Evolutionary conservation across 1,140 invertebrate species (phyloP), one percentile per base, ranked within the genome.

Genomic region (Drosophila equinoxialis): DNA sequence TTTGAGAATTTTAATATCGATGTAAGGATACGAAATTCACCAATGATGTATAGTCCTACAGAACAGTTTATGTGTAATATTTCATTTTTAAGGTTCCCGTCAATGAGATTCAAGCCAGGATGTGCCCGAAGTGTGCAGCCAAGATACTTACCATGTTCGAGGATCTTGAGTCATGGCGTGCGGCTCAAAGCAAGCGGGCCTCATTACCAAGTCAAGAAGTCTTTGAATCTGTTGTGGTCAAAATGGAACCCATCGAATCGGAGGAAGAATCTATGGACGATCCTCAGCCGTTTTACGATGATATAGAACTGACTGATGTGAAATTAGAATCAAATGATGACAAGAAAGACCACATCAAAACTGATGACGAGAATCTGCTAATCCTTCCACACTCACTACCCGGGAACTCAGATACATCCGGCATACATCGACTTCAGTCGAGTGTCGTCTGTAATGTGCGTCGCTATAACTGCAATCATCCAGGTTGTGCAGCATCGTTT

Each of bases 81-180:
- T 7, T 0, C 7, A 11, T 23, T 10, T 51, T 23, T 1, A 17
- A 51, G 45, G 45, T 58, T 39, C 33, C 57, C 10, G 57, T 59
- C 5, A 59, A 20, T 14, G 33, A 59, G 11, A 59, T 59, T 3
- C 57, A 59, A 37, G 37, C 10, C 33, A 20, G 57, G 3, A 59
- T 59, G 26, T 59, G 57, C 1, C 3, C 14, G 8, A 3, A 11
- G 10, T 59, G 57, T 59, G 14, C 33, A 26, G 33, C 4, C 14
- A 59, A 59, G 17, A 35, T 59, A 33, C 17, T 59, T 59, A 13
- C 35, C 7, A 59, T 59, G 57, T 59, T 10, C 33, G 33, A 59
- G 33, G 35, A 35, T 37, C 33, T 59, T 1, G 57, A 59, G 14
- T 35, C 14, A 3, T 59, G 57, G 57, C 57, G 57, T 5, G 57